A percentile compares a stretch with the other conserved stretches of the same genome.
Conservation (phyloP, 2,797 vertebrate genomes). For the Bradypodion ventrale region DNA sequence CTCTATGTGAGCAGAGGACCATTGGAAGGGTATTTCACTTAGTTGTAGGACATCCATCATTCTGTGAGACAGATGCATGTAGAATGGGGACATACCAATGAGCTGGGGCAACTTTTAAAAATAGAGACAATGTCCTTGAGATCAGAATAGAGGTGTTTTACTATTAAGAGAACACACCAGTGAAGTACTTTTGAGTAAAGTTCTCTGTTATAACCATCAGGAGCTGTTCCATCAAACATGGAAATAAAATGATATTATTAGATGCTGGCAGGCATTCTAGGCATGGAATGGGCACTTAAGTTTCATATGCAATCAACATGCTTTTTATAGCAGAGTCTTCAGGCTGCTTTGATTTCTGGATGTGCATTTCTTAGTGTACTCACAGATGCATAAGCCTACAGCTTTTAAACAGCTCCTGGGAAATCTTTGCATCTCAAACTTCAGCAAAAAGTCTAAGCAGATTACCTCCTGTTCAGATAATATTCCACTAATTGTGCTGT, state of each 20-base stretch:
- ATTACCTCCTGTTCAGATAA: neutral
- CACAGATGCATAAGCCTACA: neutral
- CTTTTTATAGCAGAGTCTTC: slow-evolving; percentile 5
- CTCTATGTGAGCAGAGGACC: neutral
- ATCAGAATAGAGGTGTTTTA: neutral
- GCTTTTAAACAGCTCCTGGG: slow-evolving; percentile 41
- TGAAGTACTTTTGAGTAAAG: slow-evolving; percentile 13
- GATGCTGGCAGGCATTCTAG: neutral
- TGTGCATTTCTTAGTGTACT: neutral
- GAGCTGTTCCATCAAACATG: slow-evolving; percentile 4
- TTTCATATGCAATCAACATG: neutral
- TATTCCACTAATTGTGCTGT: slow-evolving; percentile 23
- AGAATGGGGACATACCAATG: neutral
- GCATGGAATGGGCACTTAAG: neutral
- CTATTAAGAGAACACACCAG: neutral
- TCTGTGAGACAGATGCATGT: neutral
- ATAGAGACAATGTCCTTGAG: neutral
- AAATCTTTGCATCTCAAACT: neutral
- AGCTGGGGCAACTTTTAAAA: neutral
- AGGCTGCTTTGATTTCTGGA: slow-evolving; percentile 3
- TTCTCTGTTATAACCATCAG: neutral
- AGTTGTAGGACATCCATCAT: neutral
- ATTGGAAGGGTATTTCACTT: neutral
- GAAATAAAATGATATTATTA: slow-evolving; percentile 18
- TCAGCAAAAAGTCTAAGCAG: slow-evolving; percentile 26